phyloP scores from a whole-genome alignment of 2,797 vertebrate species.

The Nyctalus aviator region DNA sequence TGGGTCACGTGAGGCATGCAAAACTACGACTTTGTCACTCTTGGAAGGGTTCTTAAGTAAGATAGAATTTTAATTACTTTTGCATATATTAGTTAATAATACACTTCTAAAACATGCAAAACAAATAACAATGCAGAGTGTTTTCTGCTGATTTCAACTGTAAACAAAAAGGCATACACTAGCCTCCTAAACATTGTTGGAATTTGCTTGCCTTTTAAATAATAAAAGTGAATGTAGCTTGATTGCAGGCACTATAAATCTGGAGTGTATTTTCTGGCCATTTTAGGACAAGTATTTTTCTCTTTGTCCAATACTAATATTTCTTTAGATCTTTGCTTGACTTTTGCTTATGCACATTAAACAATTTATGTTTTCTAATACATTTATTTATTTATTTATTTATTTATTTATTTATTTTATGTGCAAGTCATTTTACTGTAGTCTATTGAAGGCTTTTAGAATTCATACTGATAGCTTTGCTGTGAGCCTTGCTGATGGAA shows the following conservation, averaged over 20 bases:
- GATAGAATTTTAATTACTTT: conserved; percentile 49
- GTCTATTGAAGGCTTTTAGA: not conserved
- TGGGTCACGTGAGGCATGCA: conserved; percentile 78
- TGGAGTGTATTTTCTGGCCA: not conserved
- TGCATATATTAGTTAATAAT: conserved; percentile 52
- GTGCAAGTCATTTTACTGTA: not conserved
- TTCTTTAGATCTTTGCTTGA: not conserved
- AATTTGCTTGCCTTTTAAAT: not conserved
- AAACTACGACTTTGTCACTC: conserved; percentile 71
- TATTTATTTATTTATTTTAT: too few relatives aligned
- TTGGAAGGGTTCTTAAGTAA: conserved; percentile 74
- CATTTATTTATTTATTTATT: too few relatives aligned
- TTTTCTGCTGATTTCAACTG: not conserved
- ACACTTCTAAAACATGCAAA: not conserved
- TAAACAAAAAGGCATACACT: not conserved
- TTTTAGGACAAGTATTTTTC: not conserved
- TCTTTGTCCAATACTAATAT: not conserved
- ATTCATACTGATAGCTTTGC: not conserved
- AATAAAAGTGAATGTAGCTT: not conserved
- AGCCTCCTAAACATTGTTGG: not conserved
- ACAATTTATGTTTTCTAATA: not conserved
- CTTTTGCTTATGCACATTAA: not conserved
- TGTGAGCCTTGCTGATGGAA: not conserved
- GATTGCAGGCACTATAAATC: not conserved
- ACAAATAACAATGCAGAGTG: not conserved